Conservation (phyloP, 2,888 invertebrate genomes). For the Cremastinae sp. region DNA sequence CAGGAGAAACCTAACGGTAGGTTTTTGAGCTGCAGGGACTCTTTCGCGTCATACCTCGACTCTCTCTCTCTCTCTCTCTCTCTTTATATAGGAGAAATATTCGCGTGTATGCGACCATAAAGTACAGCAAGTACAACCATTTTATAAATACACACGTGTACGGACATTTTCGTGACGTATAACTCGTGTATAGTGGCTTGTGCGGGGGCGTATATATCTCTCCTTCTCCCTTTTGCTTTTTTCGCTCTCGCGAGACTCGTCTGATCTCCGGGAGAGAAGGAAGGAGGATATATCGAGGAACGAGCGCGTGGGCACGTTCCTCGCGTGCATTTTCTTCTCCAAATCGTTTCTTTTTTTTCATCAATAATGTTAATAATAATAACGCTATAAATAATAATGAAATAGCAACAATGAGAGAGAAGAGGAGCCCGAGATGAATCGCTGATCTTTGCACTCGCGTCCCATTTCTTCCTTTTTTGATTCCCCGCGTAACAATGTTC, state of each 20-base stretch:
- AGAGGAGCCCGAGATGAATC: too few species aligned
- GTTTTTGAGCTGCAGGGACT: constrained; percentile 66
- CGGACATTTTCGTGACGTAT: constrained; percentile 30
- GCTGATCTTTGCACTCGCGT: too few species aligned
- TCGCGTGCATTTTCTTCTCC: constrained; percentile 43
- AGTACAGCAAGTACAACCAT: constrained; percentile 36
- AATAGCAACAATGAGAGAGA: constrained; percentile 1
- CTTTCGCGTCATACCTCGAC: constrained; percentile 68
- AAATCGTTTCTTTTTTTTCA: constrained; percentile 19
- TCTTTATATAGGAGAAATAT: constrained; percentile 61
- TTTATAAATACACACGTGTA: constrained; percentile 32
- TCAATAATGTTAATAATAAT: constrained; percentile 38
- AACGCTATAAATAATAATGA: constrained; percentile 15
- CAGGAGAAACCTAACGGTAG: constrained; percentile 70
- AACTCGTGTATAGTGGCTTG: constrained; percentile 36
- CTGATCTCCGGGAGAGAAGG: constrained; percentile 29
- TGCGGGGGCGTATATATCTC: constrained; percentile 53
- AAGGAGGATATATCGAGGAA: constrained; percentile 6
- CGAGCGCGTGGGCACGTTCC: constrained; percentile 31
- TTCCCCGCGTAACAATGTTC: too few species aligned
- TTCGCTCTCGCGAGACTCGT: constrained; percentile 35
- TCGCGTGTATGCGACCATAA: constrained; percentile 46
- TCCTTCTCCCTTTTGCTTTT: constrained; percentile 13
- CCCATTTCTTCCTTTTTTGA: too few species aligned
- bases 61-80: constrained; percentile 57